Evolutionary conservation across 2,113 vertebrate species (phyloP), one percentile per base, ranked within the genome.

Genomic region (Rhabdomys dilectus): DNA sequence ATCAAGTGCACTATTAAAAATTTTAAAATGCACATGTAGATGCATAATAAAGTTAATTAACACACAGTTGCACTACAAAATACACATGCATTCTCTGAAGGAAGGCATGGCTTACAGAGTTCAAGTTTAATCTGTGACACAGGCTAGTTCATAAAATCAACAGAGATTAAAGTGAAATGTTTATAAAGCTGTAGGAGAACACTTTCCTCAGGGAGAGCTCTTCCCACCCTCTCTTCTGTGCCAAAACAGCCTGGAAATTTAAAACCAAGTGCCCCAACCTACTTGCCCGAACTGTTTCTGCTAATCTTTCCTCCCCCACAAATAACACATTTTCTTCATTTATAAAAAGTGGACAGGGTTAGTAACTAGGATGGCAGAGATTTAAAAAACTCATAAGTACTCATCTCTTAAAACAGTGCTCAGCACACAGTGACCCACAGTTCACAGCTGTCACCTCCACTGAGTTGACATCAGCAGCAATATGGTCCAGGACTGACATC

Each of bases 101-200:
- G 91, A 68, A 76, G 7, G 19, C 62, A 51, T 31, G 51, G 48
- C 75, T 78, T 91, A 90, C n/a, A 5, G 42, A 70, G 42, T 88
- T 75, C 72, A 85, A 70, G 42, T 78, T 75, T 72, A 81, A 22
- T 85, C 72, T 80, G 0, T 36, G 45, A 68, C 62, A 36, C 19
- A 64, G 75, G 21, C 36, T 81, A 42, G 36, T 86, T 96, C 60
- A 88, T 48, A 90, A 39, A 92, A 80, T 85, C 48, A 66, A 66
- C 56, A 91, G 48, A 91, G 42, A 70, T 66, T 85, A 62, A 94
- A 89, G 31, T 86, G 29, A 90, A 88, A 80, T 91, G 77, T 92
- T 68, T 94, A 90, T 72, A 84, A 92, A 89, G 62, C 48, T 56
- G 31, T 60, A 22, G 39, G 45, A 95, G 58, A 31, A 39, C 3